Evolutionary conservation across 2,888 invertebrate species (phyloP).

Genomic region (Diabrotica balteata): DNA sequence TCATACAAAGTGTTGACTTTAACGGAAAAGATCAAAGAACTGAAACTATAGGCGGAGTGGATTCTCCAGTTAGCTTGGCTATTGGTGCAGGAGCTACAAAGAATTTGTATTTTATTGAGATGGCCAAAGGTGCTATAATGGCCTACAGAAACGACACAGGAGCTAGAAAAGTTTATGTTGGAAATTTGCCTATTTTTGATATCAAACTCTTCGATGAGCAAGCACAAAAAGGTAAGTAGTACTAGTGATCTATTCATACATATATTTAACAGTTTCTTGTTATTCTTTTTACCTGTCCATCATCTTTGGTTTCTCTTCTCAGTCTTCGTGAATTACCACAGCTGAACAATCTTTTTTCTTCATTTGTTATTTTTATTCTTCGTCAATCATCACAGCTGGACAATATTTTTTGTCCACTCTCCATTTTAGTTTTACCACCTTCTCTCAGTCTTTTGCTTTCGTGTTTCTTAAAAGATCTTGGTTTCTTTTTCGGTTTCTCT

Average conservation of each 20-base stretch:
- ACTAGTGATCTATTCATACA: slow-evolving; percentile 5
- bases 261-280: no score
- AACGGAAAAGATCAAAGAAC: slow-evolving; percentile 64
- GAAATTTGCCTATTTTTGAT: slow-evolving; percentile 72
- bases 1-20: slow-evolving; percentile 70
- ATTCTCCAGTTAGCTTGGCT: slow-evolving; percentile 59
- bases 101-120: slow-evolving; percentile 75
- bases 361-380: no score
- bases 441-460: no score
- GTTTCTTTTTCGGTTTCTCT: no score
- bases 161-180: slow-evolving; percentile 63
- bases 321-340: no score
- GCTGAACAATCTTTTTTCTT: no score
- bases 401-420: no score
- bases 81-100: slow-evolving; percentile 58
- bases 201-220: slow-evolving; percentile 71
- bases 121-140: slow-evolving; percentile 68
- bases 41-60: slow-evolving; percentile 61
- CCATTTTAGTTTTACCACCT: no score
- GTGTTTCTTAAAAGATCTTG: no score
- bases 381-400: no score
- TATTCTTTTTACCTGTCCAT: no score
- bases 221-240: slow-evolving; percentile 62
- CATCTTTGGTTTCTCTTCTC: no score
- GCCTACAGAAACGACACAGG: slow-evolving; percentile 60